These are phyloP conservation scores for Nasonia oneida DNA, from an alignment of 2,888 invertebrate genomes.

Conservation along the genomic window DNA sequence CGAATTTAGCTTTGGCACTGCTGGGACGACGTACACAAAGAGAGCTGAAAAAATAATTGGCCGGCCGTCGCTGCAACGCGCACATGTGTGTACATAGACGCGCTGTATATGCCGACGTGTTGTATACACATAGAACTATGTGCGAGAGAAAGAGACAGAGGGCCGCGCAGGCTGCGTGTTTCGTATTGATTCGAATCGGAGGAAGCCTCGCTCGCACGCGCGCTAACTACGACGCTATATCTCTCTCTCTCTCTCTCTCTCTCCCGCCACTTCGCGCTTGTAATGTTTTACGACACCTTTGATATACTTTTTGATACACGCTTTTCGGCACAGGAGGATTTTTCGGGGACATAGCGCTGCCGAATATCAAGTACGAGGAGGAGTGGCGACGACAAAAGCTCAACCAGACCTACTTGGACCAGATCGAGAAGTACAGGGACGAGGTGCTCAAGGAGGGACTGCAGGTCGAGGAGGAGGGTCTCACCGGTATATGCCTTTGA, in stretches of 20 bases:
- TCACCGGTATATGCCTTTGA: slow-evolving; percentile 82
- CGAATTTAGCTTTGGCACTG: too few species aligned
- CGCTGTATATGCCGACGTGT: neutral
- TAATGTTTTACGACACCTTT: too few species aligned
- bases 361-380: slow-evolving; percentile 81
- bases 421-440: slow-evolving; percentile 90
- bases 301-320: too few species aligned
- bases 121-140: neutral
- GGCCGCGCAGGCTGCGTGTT: slow-evolving; percentile 68
- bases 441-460: slow-evolving; percentile 90
- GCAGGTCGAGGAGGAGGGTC: slow-evolving; percentile 91
- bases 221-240: slow-evolving; percentile 15
- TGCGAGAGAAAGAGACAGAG: slow-evolving; percentile 29
- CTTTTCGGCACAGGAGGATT: slow-evolving; percentile 84
- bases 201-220: slow-evolving; percentile 73
- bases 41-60: neutral
- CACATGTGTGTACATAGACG: too few species aligned
- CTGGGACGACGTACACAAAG: too few species aligned
- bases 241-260: neutral
- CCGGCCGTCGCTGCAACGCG: neutral
- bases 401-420: slow-evolving; percentile 86
- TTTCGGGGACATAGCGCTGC: slow-evolving; percentile 91
- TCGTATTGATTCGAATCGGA: slow-evolving; percentile 75
- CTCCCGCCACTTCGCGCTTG: too few species aligned
- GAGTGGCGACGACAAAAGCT: slow-evolving; percentile 81